phyloP scores from a whole-genome alignment of 2,797 vertebrate species.

The Spinus pinus region DNA sequence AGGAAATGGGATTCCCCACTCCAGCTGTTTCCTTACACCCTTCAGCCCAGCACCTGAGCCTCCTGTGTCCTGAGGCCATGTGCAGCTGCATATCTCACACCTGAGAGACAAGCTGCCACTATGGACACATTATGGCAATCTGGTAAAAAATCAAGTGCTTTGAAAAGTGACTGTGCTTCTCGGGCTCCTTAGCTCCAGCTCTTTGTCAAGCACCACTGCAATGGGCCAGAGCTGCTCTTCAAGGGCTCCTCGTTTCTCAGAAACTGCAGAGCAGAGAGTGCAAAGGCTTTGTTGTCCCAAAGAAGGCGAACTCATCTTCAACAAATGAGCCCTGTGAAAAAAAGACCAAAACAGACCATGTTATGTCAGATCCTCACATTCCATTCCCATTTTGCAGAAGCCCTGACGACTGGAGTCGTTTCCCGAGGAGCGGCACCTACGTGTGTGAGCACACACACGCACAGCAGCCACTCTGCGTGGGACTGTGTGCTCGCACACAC shows the following conservation, averaged over 20 bases:
- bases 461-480: neutral
- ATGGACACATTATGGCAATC: neutral
- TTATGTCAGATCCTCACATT: neutral
- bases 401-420: neutral
- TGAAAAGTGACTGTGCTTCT: neutral
- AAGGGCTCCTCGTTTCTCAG: neutral
- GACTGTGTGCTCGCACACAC: neutral
- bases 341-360: neutral
- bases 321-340: neutral
- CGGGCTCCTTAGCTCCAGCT: neutral
- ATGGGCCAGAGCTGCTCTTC: neutral
- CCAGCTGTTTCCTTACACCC: neutral
- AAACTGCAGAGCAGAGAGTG: neutral
- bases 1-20: neutral
- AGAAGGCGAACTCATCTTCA: neutral
- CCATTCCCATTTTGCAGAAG: neutral
- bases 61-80: neutral
- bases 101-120: neutral
- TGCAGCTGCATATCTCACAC: neutral
- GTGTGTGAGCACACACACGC: neutral
- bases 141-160: neutral
- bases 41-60: neutral
- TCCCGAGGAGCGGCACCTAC: neutral
- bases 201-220: neutral
- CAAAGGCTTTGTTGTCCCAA: neutral